Evolutionary conservation across 2,113 vertebrate genomes (phyloP).

Genomic region (Callospermophilus lateralis): DNA sequence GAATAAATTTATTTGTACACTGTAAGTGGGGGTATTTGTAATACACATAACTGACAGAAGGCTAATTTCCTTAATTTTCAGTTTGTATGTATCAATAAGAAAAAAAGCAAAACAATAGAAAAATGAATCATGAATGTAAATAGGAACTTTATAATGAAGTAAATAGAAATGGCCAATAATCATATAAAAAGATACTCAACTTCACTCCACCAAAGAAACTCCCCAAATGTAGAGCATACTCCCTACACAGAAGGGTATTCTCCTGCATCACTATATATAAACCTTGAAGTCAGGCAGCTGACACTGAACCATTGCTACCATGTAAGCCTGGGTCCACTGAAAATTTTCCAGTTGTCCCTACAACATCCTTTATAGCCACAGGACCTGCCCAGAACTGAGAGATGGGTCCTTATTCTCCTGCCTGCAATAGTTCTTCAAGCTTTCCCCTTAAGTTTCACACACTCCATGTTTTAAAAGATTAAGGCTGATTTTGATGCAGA

Average conservation of each 20-base stretch:
- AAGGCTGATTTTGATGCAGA: not conserved
- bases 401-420: not conserved
- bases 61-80: slow-evolving; percentile 37
- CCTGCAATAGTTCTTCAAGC: not conserved
- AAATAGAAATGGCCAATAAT: not conserved
- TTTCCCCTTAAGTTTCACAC: not conserved
- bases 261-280: not conserved
- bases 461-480: not conserved
- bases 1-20: not conserved
- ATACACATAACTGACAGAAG: not conserved
- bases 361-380: not conserved
- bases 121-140: not conserved
- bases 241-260: not conserved
- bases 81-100: not conserved
- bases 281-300: too few relatives aligned
- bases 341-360: not conserved
- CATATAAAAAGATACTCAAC: not conserved
- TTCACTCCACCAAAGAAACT: not conserved
- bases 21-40: not conserved
- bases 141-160: not conserved
- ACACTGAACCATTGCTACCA: rapidly evolving
- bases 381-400: not conserved
- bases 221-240: too few relatives aligned
- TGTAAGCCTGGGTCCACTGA: not conserved
- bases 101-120: not conserved